Evolutionary conservation across 2,113 vertebrate genomes (phyloP).

Genomic region (Podiceps cristatus): DNA sequence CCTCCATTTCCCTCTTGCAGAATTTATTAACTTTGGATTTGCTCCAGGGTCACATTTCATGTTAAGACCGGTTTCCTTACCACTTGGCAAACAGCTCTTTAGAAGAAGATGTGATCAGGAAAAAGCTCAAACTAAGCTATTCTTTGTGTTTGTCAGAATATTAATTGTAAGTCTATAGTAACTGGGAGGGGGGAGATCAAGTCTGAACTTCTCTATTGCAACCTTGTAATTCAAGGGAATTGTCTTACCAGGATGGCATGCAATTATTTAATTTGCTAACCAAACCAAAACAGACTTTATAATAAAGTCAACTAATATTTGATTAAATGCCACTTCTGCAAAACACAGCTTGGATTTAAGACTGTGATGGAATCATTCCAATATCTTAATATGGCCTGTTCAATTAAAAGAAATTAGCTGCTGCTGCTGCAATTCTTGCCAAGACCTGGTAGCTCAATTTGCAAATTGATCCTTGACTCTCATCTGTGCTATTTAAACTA

Average conservation of each 20-base stretch:
- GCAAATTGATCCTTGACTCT: slow-evolving; percentile 59
- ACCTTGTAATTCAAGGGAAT: slow-evolving; percentile 35
- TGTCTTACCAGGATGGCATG: slow-evolving; percentile 8
- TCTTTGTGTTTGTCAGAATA: background rate
- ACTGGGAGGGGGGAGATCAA: background rate
- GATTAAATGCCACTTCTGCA: slow-evolving; percentile 70
- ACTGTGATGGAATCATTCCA: slow-evolving; percentile 50
- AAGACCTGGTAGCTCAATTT: slow-evolving; percentile 58
- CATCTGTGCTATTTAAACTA: slow-evolving; percentile 8
- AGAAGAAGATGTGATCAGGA: background rate
- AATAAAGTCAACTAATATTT: slow-evolving; percentile 69
- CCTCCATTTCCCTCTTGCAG: background rate
- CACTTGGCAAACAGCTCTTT: background rate
- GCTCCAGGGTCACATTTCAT: background rate
- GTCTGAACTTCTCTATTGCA: background rate
- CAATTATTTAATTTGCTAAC: slow-evolving; percentile 69
- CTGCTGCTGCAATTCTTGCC: slow-evolving; percentile 53
- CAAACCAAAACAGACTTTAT: slow-evolving; percentile 48
- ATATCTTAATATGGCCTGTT: slow-evolving; percentile 62
- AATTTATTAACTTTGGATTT: background rate
- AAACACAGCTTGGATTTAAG: slow-evolving; percentile 58
- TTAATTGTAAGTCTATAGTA: background rate
- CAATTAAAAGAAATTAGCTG: slow-evolving; percentile 71
- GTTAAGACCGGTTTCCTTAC: background rate
- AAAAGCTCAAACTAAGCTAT: background rate